Base-by-base conservation (phyloP, 2,113 vertebrate genomes). In the Cyprinodon tularosa region DNA sequence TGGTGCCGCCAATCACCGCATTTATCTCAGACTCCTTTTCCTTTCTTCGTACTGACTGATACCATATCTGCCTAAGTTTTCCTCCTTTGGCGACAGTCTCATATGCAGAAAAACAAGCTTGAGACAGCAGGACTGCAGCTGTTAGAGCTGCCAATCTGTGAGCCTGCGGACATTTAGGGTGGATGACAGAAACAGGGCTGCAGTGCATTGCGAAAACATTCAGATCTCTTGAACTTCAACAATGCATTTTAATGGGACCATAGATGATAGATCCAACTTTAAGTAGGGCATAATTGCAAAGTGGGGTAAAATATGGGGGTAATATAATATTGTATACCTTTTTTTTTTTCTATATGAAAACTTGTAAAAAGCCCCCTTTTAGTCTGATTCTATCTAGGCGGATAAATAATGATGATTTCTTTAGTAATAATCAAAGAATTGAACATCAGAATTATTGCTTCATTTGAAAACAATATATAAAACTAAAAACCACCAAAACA, bases 61-160 rank as follows among this genome's bases (percentile, higher is more conserved):
- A 73, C 60, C 29, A 53, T 37, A 81, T 62, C 74, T 17, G 70
- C 62, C 62, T 80, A n/a, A 39, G 63, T 50, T 68, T 70, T 36
- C 53, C 29, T 68, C 47, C 65, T 37, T 4, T 29, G 44, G 14
- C 17, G 22, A 79, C 13, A 59, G 64, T 45, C 67, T 22, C 60
- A 39, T 50, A 63, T 42, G 22, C 50, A 15, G n/a, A 70, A 61
- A 44, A 71, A 57, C 17, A 15, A 72, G 77, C 53, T 0, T 67
- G 68, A 50, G 62, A 66, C 42, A 38, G 65, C 66, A 77, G 60
- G 29, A 14, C 12, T 71, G 62, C 72, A 60, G 53, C 68, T 68
- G 65, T 81, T 44, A 61, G 60, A 71, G 66, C 68, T 47, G 67
- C 82, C 73, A 1, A 36, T 29, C 66, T 45, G 42, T 12, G n/a